Base-by-base conservation (phyloP, 2,113 vertebrate genomes). In the Ibidorhyncha struthersii region DNA sequence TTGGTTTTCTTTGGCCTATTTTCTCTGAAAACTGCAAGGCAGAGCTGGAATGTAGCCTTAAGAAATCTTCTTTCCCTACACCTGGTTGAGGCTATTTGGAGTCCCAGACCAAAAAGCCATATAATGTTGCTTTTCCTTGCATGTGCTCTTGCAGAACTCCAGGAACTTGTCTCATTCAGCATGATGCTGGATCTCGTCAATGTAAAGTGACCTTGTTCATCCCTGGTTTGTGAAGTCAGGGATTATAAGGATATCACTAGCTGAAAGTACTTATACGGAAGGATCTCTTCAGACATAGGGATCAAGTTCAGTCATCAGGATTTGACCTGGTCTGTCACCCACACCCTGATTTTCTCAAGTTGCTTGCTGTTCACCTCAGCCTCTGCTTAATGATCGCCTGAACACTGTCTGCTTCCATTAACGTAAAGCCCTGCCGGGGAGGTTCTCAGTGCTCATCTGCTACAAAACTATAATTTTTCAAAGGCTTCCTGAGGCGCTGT, bases 361-460 rank as follows among this genome's bases (percentile, higher is more conserved):
- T 74, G 12, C 21, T 56, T 78, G 19, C 47, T 58, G 4, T 40
- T 19, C 14, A 14, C 26, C 36, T 86, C 16, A 53, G 8, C 9
- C 8, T 85, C n/a, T 67, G 65, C 50, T 52, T 45, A 53, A 50
- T 8, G 8, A n/a, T 84, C 22, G 41, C 19, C 21, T 32, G 41
- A 36, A 36, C 0, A 5, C 5, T 58, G 8, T 20, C 23, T 32
- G 12, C 32, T 78, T 49, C 62, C 6, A 5, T 52, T 49, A 45
- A n/a, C 0, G 0, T 13, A 27, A 69, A 73, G 12, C 12, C 22
- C 23, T 89, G 32, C 8, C 6, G 12, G 49, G 38, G 32, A 69
- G 20, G 6, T 63, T 69, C 27, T 77, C 15, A 5, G n/a, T 82
- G 38, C 23, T 86, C 26, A 59, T 58, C 8, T 4, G 2, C 38